Evolutionary conservation across 1,140 invertebrate species (phyloP).

Genomic region (Scaptomyza hsui): DNA sequence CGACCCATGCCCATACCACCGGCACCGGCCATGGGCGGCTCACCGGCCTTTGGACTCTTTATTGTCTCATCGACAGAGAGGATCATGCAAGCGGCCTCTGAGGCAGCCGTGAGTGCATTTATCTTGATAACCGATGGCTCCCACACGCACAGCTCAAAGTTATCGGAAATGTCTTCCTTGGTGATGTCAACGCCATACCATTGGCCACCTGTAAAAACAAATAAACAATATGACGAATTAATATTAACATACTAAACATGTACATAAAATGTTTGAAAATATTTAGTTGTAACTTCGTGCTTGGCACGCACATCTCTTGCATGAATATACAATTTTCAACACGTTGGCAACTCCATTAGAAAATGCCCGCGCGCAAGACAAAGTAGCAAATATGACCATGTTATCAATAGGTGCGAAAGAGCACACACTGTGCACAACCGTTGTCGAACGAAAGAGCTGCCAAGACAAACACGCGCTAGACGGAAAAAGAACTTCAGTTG

Average conservation of each 20-base stretch:
- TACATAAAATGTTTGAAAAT: slow-evolving; percentile 6
- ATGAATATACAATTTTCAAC: slow-evolving; percentile 1
- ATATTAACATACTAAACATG: too few relatives aligned
- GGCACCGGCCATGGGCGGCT: slow-evolving; percentile 85
- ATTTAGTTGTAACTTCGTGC: neutral
- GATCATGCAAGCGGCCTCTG: slow-evolving; percentile 97
- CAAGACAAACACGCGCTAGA: slow-evolving; percentile 66
- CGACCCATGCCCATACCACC: slow-evolving; percentile 86
- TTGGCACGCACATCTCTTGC: slow-evolving; percentile 14
- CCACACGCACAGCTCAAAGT: slow-evolving; percentile 97
- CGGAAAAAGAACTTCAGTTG: slow-evolving; percentile 24
- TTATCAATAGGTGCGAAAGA: slow-evolving; percentile 53
- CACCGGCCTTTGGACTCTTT: slow-evolving; percentile 92
- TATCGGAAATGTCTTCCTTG: slow-evolving; percentile 97
- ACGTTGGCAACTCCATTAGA: slow-evolving; percentile 45
- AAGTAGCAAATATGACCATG: slow-evolving; percentile 30
- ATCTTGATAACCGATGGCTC: slow-evolving; percentile 98
- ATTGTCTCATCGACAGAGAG: slow-evolving; percentile 99
- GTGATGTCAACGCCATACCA: slow-evolving; percentile 99
- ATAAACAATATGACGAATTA: slow-evolving; percentile 21
- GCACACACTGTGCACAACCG: slow-evolving; percentile 53
- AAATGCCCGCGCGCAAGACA: slow-evolving; percentile 55
- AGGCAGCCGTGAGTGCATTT: slow-evolving; percentile 97
- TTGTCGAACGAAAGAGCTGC: slow-evolving; percentile 58
- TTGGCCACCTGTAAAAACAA: slow-evolving; percentile 85